These are phyloP conservation scores for Itoplectis maculator DNA, from an alignment of 2,888 invertebrate genomes.

Conservation along the genomic window DNA sequence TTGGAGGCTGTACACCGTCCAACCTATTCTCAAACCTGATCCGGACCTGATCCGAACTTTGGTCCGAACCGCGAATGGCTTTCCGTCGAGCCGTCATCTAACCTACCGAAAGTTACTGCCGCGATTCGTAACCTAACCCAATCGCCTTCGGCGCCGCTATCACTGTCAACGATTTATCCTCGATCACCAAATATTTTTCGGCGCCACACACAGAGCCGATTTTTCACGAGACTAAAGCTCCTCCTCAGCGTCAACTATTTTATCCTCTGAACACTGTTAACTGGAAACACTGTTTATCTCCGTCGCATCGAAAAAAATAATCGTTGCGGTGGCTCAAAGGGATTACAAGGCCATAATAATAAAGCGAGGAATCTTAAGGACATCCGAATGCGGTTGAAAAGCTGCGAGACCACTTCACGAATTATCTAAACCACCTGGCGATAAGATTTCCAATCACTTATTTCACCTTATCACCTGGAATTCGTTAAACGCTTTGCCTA, in stretches of 20 bases:
- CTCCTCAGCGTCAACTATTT: constrained; percentile 1
- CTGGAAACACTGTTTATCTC: constrained; percentile 3
- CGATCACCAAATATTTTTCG: not conserved
- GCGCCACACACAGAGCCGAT: not conserved
- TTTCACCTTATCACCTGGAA: not conserved
- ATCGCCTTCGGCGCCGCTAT: not conserved
- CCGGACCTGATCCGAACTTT: too few species aligned
- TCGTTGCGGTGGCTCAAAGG: constrained; percentile 11
- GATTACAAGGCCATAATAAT: not conserved
- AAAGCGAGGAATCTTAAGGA: not conserved
- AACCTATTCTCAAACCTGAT: constrained; percentile 13
- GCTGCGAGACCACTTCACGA: not conserved
- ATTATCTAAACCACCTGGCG: not conserved
- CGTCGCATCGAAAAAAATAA: not conserved
- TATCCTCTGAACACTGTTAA: constrained; percentile 14
- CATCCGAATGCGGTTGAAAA: not conserved
- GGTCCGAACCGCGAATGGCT: constrained; percentile 26
- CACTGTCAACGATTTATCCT: constrained; percentile 5
- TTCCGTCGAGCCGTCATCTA: constrained; percentile 21
- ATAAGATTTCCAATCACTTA: constrained; percentile 3
- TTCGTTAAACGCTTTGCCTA: not conserved
- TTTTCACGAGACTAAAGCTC: not conserved
- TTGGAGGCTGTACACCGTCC: constrained; percentile 16
- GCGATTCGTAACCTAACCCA: not conserved
- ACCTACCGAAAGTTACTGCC: constrained; percentile 9